Evolutionary conservation across 1,140 invertebrate species (phyloP), one percentile per base, ranked within the genome.

Genomic region (Sipha flava): DNA sequence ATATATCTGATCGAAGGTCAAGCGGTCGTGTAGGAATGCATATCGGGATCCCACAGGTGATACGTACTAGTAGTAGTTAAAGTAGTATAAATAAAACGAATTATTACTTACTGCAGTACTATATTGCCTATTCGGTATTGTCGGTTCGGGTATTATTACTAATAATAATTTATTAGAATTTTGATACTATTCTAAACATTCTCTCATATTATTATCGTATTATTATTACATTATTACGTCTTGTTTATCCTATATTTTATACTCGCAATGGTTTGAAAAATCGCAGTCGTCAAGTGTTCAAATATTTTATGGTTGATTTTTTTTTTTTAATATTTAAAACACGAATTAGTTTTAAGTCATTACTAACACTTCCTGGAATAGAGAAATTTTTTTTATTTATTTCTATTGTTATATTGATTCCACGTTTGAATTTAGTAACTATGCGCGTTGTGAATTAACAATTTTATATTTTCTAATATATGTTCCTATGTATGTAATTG

Each of bases 1-100:
- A 14, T 1, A 52, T 52, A 18, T 40, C n/a, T 14, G 10, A 43
- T 77, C 52, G 73, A 77, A 77, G 73, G 73, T 77, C 73, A 77
- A 59, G 52, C 34, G 16, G 3, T 57, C 52, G 52, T 59, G 49
- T 79, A 79, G 62, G 81, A 79, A 66, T 52, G 49, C 37, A 77
- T 43, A 23, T 29, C 3, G n/a, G 47, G 34, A 31, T 57, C 21
- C n/a, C 34, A 37, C 72, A 16, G n/a, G 18, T 31, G 23, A 21
- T 18, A 10, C 4, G 37, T 10, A 10, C 5, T 7, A 10, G 23
- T n/a, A 26, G 23, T 43, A 43, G n/a, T 64, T 34, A 31, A 23
- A 21, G 7, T 31, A 31, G 31, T 34, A 6, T 29, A 31, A 14
- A 10, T 12, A 3, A 31, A 34, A 34, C 18, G 62, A 64, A 37